Conservation (phyloP, 2,797 vertebrate genomes). For the Macropodus opercularis region DNA sequence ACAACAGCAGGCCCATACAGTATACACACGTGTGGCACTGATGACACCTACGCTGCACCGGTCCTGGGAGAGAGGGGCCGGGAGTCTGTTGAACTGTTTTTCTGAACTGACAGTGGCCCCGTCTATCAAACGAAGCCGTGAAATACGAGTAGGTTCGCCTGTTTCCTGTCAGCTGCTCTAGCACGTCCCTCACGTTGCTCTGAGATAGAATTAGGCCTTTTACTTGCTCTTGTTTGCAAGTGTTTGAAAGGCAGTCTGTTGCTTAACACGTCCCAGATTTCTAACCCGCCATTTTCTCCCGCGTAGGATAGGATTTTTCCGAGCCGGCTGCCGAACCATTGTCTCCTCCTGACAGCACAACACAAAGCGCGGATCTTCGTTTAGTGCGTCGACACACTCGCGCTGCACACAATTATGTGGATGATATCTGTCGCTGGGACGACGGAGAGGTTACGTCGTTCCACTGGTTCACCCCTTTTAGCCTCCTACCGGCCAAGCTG, state of each 20-base stretch:
- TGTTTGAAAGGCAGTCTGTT: slow-evolving; percentile 35
- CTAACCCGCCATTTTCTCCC: slow-evolving; percentile 55
- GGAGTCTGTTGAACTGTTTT: neutral
- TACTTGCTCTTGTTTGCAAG: too few relatives aligned
- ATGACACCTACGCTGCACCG: slow-evolving; percentile 12
- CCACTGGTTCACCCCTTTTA: slow-evolving; percentile 50
- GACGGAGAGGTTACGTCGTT: slow-evolving; percentile 35
- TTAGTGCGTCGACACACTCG: neutral
- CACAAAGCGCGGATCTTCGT: neutral
- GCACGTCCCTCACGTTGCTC: too few relatives aligned
- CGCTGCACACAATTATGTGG: slow-evolving; percentile 8
- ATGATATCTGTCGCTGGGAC: slow-evolving; percentile 10
- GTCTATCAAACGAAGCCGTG: neutral
- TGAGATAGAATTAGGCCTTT: slow-evolving; percentile 26
- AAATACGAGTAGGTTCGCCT: neutral
- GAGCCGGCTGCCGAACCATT: slow-evolving; percentile 42
- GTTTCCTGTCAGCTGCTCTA: neutral
- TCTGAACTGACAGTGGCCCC: neutral
- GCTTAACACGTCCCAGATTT: slow-evolving; percentile 59
- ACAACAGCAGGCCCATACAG: slow-evolving; percentile 9
- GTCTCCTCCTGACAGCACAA: neutral
- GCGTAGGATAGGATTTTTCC: slow-evolving; percentile 52
- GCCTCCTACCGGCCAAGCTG: slow-evolving; percentile 24
- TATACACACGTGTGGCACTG: neutral
- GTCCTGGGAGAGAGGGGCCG: slow-evolving; percentile 14